Evolutionary conservation across 2,888 invertebrate genomes (phyloP), one percentile per base, ranked within the genome.

Genomic region (Torymus aiolomorphi): DNA sequence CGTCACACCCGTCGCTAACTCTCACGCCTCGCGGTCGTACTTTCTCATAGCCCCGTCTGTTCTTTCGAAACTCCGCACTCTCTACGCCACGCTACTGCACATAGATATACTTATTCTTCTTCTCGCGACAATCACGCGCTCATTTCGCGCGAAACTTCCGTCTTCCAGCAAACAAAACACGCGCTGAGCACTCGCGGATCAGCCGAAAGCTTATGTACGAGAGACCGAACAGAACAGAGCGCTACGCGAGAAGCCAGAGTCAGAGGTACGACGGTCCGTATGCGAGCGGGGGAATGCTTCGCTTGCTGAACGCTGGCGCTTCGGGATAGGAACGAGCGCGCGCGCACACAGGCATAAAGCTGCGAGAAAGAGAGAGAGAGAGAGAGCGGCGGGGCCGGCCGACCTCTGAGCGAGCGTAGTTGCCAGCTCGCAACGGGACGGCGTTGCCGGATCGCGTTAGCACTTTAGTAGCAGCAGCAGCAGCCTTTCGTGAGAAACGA

Each of bases 1-100:
- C 75, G 61, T 80, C 71, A 71, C 80, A 80, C 80, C 66, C 80
- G 76, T 61, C 24, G 16, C 52, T 61, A 56, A 16, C 69, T 54
- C 63, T 79, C 70, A 79, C 74, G 67, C 72, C 10, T 66, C 18
- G 31, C 20, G 3, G 14, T 78, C 78, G 78, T 73, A 78, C 78
- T 78, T 66, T 78, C 67, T 78, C 78, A 78, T 78, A 61, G 18
- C 52, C 66, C 66, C 74, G 56, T 65, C 24, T 24, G 72, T n/a
- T 49, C 57, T 20, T 42, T 49, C 49, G 42, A 65, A 67, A 67
- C 42, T 3, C 14, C 2, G 2, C 1, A 10, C 14, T 14, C 49
- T 49, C 49, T 51, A 49, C n/a, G 10, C 18, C 51, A 12, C 65
- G 18, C 8, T 42, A 20, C 42, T 8, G 8, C 42, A 42, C 42